phyloP scores from a whole-genome alignment of 2,888 invertebrate genomes.

The Coecobrya sp. region DNA sequence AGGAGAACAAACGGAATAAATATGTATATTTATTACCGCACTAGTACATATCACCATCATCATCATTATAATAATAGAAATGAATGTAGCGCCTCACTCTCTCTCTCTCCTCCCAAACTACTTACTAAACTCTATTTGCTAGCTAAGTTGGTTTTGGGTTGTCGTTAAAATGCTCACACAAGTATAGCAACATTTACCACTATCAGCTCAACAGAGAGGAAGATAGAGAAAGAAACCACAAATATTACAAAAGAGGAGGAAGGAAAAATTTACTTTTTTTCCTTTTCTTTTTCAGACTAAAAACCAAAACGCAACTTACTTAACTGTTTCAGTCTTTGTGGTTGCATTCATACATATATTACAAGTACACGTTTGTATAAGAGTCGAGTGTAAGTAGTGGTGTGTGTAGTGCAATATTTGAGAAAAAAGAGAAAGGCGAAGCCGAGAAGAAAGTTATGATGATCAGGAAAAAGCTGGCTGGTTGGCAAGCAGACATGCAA shows the following conservation, averaged over 20 bases:
- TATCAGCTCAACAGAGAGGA: neutral
- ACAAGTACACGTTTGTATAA: no score
- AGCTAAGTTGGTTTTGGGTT: neutral
- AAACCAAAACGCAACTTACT: neutral
- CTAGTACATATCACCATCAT: constrained; percentile 13
- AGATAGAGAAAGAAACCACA: constrained; percentile 30
- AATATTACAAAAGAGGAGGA: constrained; percentile 8
- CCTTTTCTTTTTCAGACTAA: neutral
- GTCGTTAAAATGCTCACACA: constrained; percentile 39
- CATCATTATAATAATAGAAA: constrained; percentile 36
- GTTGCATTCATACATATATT: neutral
- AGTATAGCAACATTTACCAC: neutral
- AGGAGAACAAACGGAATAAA: constrained; percentile 11
- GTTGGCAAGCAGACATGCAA: neutral
- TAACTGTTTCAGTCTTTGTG: neutral
- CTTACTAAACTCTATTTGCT: neutral
- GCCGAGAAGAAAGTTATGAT: constrained; percentile 55
- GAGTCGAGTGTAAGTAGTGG: neutral
- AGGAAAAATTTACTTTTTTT: constrained; percentile 60
- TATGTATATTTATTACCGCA: constrained; percentile 9
- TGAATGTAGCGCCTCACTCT: neutral
- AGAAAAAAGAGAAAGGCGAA: neutral
- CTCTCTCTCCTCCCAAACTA: neutral
- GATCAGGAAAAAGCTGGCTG: constrained; percentile 16
- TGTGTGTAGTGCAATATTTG: constrained; percentile 2